Evolutionary conservation across 1,140 invertebrate genomes (phyloP).

Genomic region (Drosophila bipectinata): DNA sequence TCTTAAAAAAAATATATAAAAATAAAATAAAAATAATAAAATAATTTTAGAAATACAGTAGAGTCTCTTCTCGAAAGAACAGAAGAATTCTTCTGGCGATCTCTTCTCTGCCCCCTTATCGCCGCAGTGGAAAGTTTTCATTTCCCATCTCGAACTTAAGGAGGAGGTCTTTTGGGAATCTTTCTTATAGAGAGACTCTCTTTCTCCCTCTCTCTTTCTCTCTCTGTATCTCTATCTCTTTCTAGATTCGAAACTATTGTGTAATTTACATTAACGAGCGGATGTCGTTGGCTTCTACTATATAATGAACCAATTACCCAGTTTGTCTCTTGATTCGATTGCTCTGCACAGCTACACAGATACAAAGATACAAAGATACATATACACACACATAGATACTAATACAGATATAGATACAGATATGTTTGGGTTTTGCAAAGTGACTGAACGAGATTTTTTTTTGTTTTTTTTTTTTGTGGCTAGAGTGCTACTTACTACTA

Average conservation of each 20-base stretch:
- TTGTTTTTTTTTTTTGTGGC: conserved; percentile 5
- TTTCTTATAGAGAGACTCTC: background rate
- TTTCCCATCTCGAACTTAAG: background rate
- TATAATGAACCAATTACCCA: conserved; percentile 81
- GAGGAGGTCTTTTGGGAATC: too few species aligned
- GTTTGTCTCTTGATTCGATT: conserved; percentile 81
- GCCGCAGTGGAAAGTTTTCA: conserved; percentile 6
- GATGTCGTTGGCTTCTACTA: conserved; percentile 77
- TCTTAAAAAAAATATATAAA: conserved; percentile 23
- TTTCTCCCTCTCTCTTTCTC: too few species aligned
- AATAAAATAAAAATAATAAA: conserved; percentile 21
- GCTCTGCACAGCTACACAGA: conserved; percentile 43
- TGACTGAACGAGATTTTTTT: conserved; percentile 46
- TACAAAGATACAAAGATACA: conserved; percentile 1
- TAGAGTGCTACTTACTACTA: background rate
- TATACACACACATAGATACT: conserved; percentile 6
- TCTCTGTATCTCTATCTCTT: too few species aligned
- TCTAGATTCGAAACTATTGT: conserved; percentile 69
- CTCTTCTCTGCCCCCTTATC: conserved; percentile 9
- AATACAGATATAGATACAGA: conserved; percentile 10
- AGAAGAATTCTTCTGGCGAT: background rate
- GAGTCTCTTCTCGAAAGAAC: background rate
- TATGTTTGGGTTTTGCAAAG: conserved; percentile 26
- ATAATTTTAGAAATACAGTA: conserved; percentile 59
- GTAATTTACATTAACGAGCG: conserved; percentile 81